phyloP scores from a whole-genome alignment of 2,797 vertebrate genomes.

The Tolypeutes matacus region DNA sequence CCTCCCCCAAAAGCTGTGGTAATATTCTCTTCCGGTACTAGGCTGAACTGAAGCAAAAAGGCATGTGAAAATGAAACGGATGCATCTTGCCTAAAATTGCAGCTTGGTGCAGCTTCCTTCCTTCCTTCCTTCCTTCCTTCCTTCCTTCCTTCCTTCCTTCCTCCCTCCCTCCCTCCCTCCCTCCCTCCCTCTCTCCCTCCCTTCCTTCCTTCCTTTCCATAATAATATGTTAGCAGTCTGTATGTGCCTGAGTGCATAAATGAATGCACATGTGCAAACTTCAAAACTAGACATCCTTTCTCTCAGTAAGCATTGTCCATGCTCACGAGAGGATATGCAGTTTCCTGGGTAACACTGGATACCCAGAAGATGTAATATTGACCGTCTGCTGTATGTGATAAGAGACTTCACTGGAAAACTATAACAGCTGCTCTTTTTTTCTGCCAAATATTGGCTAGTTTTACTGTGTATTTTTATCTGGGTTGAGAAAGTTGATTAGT shows the following conservation, averaged over 20 bases:
- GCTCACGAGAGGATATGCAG: background rate
- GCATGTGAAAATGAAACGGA: slow-evolving; percentile 12
- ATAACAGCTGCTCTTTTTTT: background rate
- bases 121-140: too few species aligned
- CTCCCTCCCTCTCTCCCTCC: too few species aligned
- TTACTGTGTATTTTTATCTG: slow-evolving; percentile 1
- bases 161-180: too few species aligned
- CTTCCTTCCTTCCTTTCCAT: too few species aligned
- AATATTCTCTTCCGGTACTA: background rate
- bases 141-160: too few species aligned
- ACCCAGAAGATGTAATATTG: background rate
- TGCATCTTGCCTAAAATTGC: background rate
- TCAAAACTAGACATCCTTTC: background rate
- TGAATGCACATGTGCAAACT: background rate
- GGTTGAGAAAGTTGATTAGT: slow-evolving; percentile 62
- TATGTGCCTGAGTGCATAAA: background rate
- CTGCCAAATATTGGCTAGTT: background rate
- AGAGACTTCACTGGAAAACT: background rate
- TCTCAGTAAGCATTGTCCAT: background rate
- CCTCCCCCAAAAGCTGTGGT: background rate
- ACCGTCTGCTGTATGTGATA: background rate
- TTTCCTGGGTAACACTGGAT: background rate
- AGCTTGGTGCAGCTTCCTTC: too few species aligned
- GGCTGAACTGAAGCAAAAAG: background rate
- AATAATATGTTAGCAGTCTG: background rate